Evolutionary conservation across 2,113 vertebrate species (phyloP), one percentile per base, ranked within the genome.

Genomic region (Tragelaphus buxtoni): DNA sequence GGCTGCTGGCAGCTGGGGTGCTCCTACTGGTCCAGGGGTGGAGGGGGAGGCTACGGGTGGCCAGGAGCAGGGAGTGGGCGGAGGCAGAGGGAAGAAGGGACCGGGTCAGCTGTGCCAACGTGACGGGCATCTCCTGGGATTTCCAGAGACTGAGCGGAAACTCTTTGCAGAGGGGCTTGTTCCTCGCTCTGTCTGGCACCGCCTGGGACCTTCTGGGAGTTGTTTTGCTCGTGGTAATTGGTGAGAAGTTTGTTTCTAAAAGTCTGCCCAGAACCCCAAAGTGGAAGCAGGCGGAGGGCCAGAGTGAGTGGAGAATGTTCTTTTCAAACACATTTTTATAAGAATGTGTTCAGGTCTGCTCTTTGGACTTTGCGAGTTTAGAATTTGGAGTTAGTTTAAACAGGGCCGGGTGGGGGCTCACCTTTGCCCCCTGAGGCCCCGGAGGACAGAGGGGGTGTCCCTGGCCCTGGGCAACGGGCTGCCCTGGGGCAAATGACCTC

Each of bases 151-250:
- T 0, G 4, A 80, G 65, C 1, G 58, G 96, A 92, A 56, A 69
- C 92, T 89, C 90, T 90, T 26, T 49, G 95, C 56, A 30, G 17
- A 45, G 72, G 94, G 61, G 69, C 32, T 83, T 39, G 53, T 28
- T 69, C 63, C 80, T 49, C 18, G 72, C 91, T n/a, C 49, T 4
- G 55, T 90, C 96, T 79, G 98, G 95, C 95, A 55, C n/a, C 10
- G 2, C 74, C 84, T 8, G 88, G 2, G 47, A 3, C 60, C 98
- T 82, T 85, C 83, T 85, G 97, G 92, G 97, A 92, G 95, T 60
- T 97, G 96, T 98, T 98, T 96, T 97, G 95, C 96, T 97, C 93
- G 30, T 65, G 81, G 97, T 97, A 96, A 96, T 94, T 96, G 96
- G 95, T 97, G 97, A 98, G 95, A 97, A 94, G 92, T 96, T 97